Conservation (phyloP, 2,113 vertebrate species). For the Albula goreensis region DNA sequence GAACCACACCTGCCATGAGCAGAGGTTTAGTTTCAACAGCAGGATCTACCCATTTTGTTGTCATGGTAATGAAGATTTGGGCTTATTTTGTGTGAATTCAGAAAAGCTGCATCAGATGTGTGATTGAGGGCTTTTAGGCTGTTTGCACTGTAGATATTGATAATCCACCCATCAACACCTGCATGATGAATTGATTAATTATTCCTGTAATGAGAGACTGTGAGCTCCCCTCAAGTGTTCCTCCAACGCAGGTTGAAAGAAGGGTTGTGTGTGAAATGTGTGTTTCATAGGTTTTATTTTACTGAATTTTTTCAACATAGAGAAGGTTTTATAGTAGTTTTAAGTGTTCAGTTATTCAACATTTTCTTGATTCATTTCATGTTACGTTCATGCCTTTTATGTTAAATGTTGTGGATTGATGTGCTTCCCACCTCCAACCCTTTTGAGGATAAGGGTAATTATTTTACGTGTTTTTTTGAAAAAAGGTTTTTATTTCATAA, state of each 20-base stretch:
- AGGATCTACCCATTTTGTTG: not conserved
- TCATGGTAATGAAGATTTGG: not conserved
- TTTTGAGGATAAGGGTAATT: not conserved
- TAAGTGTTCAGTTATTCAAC: not conserved
- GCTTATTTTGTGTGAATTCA: not conserved
- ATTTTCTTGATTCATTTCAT: too few species aligned
- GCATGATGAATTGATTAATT: not conserved
- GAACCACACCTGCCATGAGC: not conserved
- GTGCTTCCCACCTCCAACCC: not conserved
- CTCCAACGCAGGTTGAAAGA: not conserved
- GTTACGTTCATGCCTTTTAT: too few species aligned
- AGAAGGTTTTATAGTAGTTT: not conserved
- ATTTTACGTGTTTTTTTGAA: not conserved
- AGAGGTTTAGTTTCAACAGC: not conserved
- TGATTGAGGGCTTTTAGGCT: not conserved
- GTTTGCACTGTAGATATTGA: not conserved
- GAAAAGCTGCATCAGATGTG: not conserved
- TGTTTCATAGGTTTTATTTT: not conserved
- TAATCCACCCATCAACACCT: not conserved
- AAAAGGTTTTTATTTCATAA: not conserved
- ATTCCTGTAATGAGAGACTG: not conserved
- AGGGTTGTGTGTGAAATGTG: not conserved
- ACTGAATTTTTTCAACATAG: not conserved
- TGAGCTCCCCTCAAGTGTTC: not conserved
- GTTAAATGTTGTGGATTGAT: not conserved